Percentiles rank a stretch among this genome's conserved stretches.
Conservation (phyloP, 2,113 vertebrate genomes). For the Progne subis region DNA sequence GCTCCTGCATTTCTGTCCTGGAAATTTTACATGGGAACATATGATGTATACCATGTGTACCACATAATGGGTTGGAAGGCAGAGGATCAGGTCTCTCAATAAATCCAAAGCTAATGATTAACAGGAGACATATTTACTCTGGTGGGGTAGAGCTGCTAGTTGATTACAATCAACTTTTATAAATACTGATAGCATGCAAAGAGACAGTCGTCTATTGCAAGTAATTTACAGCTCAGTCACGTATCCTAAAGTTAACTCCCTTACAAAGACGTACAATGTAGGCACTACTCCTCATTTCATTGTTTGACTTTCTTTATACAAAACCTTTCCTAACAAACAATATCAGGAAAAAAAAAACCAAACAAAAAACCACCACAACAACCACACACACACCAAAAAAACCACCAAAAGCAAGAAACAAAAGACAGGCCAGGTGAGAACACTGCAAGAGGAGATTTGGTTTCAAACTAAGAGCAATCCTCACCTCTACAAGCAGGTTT, state of each 20-base stretch:
- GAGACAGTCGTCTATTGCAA: background rate
- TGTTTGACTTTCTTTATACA: background rate
- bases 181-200: background rate
- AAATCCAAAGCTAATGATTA: slow-evolving; percentile 44
- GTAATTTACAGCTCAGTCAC: background rate
- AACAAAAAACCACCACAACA: too few relatives aligned
- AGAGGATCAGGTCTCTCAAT: background rate
- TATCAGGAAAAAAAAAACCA: background rate
- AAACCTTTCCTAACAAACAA: background rate
- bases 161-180: background rate
- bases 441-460: background rate
- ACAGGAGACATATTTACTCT: slow-evolving; percentile 23
- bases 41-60: background rate
- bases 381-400: too few relatives aligned
- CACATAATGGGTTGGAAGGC: background rate
- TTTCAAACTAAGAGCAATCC: background rate
- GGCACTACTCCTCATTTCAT: background rate
- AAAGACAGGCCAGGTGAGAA: background rate
- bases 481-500: background rate
- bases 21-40: background rate
- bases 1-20: background rate
- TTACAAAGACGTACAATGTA: background rate
- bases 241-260: background rate
- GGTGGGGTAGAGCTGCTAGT: background rate
- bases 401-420: background rate